Conservation (phyloP, 92 coral and sea anemone species). For the Parazoanthus darwini region DNA sequence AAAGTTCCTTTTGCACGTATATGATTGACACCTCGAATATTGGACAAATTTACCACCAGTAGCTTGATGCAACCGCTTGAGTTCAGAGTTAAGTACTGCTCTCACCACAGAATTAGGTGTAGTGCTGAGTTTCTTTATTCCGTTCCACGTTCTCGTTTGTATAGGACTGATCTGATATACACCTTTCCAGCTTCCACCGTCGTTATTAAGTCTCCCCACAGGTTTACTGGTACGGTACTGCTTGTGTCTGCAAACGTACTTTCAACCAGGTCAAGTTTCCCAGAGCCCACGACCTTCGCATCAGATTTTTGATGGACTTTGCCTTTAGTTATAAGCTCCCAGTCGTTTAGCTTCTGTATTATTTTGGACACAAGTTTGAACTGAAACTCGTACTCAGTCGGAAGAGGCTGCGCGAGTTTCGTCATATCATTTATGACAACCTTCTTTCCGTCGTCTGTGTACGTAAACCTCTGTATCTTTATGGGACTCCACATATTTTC, state of each 20-base stretch:
- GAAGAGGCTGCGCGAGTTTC: slow-evolving; percentile 46
- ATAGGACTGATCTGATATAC: slow-evolving; percentile 37
- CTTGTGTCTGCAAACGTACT: slow-evolving; percentile 41
- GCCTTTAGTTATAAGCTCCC: slow-evolving; percentile 44
- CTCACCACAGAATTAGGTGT: slow-evolving; percentile 39
- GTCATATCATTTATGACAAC: slow-evolving; percentile 55
- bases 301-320: slow-evolving; percentile 48
- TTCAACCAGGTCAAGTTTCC: slow-evolving; percentile 37
- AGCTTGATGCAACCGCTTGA: neutral
- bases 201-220: slow-evolving; percentile 36
- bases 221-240: slow-evolving; percentile 36
- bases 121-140: slow-evolving; percentile 35
- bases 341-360: slow-evolving; percentile 39
- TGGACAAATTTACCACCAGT: no score
- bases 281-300: slow-evolving; percentile 33
- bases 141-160: slow-evolving; percentile 34
- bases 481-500: slow-evolving; percentile 43
- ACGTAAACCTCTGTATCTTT: slow-evolving; percentile 48
- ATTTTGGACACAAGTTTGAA: slow-evolving; percentile 31
- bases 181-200: slow-evolving; percentile 37
- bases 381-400: slow-evolving; percentile 54
- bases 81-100: slow-evolving; percentile 27
- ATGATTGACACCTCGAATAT: no score
- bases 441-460: slow-evolving; percentile 44
- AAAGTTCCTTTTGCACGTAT: no score